Percentiles rank a stretch among this genome's conserved stretches.
phyloP scores from a whole-genome alignment of 2,888 invertebrate genomes.

The Lapara coniferarum region DNA sequence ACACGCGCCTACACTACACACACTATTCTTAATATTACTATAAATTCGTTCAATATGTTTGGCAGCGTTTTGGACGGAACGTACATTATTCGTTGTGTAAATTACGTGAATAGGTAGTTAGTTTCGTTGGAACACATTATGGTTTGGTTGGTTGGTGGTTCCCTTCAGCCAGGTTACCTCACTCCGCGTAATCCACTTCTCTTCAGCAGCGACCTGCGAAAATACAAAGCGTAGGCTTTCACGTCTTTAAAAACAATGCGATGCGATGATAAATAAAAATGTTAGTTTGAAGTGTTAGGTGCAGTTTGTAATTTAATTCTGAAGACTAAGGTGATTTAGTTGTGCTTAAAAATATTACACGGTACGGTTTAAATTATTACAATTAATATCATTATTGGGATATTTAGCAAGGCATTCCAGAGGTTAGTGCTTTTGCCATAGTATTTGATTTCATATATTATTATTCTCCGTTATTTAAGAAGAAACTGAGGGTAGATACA shows the following conservation, averaged over 20 bases:
- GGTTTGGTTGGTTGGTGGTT: slow-evolving; percentile 42
- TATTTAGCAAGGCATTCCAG: too few species aligned
- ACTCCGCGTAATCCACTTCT: slow-evolving; percentile 70
- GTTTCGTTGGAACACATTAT: slow-evolving; percentile 72
- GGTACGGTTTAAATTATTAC: too few species aligned
- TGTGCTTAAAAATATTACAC: too few species aligned
- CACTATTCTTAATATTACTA: slow-evolving; percentile 61
- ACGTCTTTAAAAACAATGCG: slow-evolving; percentile 62
- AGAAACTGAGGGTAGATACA: too few species aligned
- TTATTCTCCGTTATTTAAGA: too few species aligned
- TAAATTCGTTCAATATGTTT: slow-evolving; percentile 80
- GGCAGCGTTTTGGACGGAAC: slow-evolving; percentile 80
- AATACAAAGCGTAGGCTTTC: slow-evolving; percentile 74
- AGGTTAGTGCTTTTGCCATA: too few species aligned
- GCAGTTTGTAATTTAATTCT: too few species aligned
- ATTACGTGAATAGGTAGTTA: slow-evolving; percentile 66
- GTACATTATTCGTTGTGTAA: slow-evolving; percentile 77
- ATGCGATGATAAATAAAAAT: neutral
- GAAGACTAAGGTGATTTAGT: too few species aligned
- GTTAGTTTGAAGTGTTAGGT: neutral
- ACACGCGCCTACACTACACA: slow-evolving; percentile 62
- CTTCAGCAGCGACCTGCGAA: slow-evolving; percentile 80
- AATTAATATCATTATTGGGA: too few species aligned
- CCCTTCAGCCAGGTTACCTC: slow-evolving; percentile 75
- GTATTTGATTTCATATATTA: too few species aligned